Conservation (phyloP, 2,797 vertebrate genomes). For the Trachops cirrhosus region DNA sequence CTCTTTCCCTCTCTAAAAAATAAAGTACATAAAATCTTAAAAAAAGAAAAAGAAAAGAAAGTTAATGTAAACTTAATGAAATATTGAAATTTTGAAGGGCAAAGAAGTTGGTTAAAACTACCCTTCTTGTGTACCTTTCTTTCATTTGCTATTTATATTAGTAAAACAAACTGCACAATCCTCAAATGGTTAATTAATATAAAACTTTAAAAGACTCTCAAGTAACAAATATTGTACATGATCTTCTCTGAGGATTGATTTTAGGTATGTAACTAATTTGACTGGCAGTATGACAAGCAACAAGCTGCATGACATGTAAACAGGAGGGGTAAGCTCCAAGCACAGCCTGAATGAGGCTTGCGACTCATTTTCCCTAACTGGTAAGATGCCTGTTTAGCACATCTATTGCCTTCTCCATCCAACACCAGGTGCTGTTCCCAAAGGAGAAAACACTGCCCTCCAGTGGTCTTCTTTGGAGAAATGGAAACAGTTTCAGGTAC, state of each 20-base stretch:
- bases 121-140: background rate
- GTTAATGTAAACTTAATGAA: slow-evolving; percentile 24
- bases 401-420: background rate
- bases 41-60: slow-evolving; percentile 7
- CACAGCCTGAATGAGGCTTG: background rate
- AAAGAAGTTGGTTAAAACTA: background rate
- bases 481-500: slow-evolving; percentile 59
- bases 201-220: slow-evolving; percentile 25
- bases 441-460: slow-evolving; percentile 77
- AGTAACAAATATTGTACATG: background rate
- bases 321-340: slow-evolving; percentile 29
- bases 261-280: slow-evolving; percentile 20
- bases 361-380: background rate
- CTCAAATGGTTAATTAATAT: slow-evolving; percentile 24
- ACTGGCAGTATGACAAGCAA: slow-evolving; percentile 1
- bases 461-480: slow-evolving; percentile 62
- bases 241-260: slow-evolving; percentile 14
- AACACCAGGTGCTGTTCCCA: slow-evolving; percentile 57
- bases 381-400: background rate
- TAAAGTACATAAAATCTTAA: no score
- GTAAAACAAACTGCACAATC: slow-evolving; percentile 20
- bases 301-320: slow-evolving; percentile 28
- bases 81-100: background rate
- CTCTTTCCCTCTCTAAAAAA: no score
- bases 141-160: slow-evolving; percentile 31